A percentile compares a stretch with the other conserved stretches of the same genome.
These are phyloP conservation scores for Lepetodrilus schrolli DNA, from an alignment of 2,888 invertebrate genomes.

Conservation along the genomic window DNA sequence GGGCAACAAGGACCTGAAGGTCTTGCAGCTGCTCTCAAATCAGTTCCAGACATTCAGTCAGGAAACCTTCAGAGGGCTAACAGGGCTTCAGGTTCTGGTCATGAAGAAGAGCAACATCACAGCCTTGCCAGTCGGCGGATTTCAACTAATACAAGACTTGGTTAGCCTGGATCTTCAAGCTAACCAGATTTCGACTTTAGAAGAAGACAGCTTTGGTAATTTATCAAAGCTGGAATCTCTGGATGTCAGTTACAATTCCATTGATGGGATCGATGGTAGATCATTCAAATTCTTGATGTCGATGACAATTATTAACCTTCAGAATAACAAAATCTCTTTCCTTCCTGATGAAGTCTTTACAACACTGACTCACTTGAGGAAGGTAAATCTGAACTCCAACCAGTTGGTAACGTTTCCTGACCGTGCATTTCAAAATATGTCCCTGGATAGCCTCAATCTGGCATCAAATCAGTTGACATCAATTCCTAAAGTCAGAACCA, in stretches of 20 bases:
- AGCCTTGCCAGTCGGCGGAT: constrained; percentile 36
- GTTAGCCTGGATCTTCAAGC: constrained; percentile 41
- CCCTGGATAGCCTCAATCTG: constrained; percentile 46
- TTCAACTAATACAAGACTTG: constrained; percentile 40
- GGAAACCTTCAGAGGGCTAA: constrained; percentile 46
- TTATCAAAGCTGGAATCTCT: constrained; percentile 34
- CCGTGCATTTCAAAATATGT: constrained; percentile 41
- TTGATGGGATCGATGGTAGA: constrained; percentile 40
- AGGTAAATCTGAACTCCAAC: constrained; percentile 46
- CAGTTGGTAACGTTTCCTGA: constrained; percentile 40
- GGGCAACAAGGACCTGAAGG: constrained; percentile 36
- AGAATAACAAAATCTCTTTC: constrained; percentile 39
- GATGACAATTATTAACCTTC: constrained; percentile 26
- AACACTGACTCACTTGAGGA: constrained; percentile 39
- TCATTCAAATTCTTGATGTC: constrained; percentile 38
- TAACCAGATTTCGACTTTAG: constrained; percentile 38
- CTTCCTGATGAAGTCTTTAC: constrained; percentile 45
- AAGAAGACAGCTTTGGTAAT: constrained; percentile 37
- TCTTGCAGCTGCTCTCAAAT: constrained; percentile 45
- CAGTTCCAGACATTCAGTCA: constrained; percentile 28
- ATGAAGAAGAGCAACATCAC: constrained; percentile 43
- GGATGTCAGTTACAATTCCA: constrained; percentile 47
- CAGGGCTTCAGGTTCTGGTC: constrained; percentile 40
- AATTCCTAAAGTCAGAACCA: constrained; percentile 37
- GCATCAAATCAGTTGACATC: constrained; percentile 45